Evolutionary conservation across 2,113 vertebrate genomes (phyloP).

Genomic region (Lepus timidus): DNA sequence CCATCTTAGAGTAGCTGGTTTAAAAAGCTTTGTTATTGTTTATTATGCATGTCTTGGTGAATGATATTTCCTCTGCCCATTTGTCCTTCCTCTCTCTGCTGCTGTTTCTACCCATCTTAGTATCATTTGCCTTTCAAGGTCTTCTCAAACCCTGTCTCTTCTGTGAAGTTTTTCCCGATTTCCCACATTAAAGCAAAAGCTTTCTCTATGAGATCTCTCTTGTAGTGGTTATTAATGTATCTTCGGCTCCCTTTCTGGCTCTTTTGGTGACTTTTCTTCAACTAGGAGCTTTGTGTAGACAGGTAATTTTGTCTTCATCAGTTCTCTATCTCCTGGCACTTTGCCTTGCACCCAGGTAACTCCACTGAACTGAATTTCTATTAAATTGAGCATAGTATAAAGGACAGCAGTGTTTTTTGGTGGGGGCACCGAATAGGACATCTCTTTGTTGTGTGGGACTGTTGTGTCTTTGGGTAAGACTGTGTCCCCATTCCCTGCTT

Average conservation of each 20-base stretch:
- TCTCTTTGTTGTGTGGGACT: no score
- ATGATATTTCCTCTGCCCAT: rapidly evolving
- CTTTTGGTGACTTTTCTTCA: not conserved
- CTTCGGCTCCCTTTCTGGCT: not conserved
- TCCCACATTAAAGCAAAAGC: not conserved
- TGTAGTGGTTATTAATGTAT: not conserved
- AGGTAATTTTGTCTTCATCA: not conserved
- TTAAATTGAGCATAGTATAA: not conserved
- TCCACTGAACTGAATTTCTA: not conserved
- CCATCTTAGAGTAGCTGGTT: not conserved
- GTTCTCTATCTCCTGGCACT: not conserved
- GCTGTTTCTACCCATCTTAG: not conserved
- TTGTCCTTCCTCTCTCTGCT: not conserved
- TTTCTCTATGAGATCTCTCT: not conserved
- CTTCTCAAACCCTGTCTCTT: not conserved
- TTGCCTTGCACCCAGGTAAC: not conserved
- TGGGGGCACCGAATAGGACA: not conserved
- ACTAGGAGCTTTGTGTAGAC: not conserved
- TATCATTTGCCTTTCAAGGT: not conserved
- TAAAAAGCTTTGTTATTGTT: not conserved
- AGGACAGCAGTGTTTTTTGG: not conserved
- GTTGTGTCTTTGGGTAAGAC: not conserved
- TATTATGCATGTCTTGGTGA: not conserved
- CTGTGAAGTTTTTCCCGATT: not conserved
- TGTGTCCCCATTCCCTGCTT: not conserved